phyloP scores from a whole-genome alignment of 1,140 invertebrate species.

The Caenorhabditis briggsae region DNA sequence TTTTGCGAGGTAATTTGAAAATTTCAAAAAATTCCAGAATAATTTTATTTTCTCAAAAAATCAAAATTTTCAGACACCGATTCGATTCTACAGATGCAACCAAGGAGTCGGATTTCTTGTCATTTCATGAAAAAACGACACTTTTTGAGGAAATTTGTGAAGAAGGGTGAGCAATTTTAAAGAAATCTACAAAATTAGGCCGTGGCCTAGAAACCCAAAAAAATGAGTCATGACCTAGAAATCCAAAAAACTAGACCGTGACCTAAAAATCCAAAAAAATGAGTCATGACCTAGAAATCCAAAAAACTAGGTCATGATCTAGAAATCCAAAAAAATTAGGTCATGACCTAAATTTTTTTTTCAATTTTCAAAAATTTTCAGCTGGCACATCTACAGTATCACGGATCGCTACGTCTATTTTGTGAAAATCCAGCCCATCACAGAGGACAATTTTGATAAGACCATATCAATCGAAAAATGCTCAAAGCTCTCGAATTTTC shows the following conservation, averaged over 20 bases:
- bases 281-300: too few species aligned
- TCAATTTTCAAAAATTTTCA: neutral
- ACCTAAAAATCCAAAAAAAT: too few species aligned
- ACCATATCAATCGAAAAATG: conserved; percentile 47
- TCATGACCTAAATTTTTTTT: neutral
- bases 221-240: too few species aligned
- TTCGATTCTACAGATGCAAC: conserved; percentile 22
- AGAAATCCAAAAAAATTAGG: too few species aligned
- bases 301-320: too few species aligned
- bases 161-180: neutral
- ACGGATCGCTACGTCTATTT: conserved; percentile 38
- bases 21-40: too few species aligned
- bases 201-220: too few species aligned
- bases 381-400: conserved; percentile 40
- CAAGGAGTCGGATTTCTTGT: conserved; percentile 34
- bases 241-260: too few species aligned
- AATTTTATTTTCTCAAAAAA: too few species aligned
- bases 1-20: neutral
- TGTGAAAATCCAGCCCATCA: neutral
- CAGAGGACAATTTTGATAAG: conserved; percentile 12
- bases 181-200: too few species aligned
- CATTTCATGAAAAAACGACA: conserved; percentile 31
- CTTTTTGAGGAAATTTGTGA: conserved; percentile 48
- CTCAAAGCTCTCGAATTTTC: conserved; percentile 9
- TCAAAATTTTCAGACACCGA: conserved; percentile 27